Base-by-base conservation (phyloP, 2,888 invertebrate genomes). In the Pemphredon lugubris region DNA sequence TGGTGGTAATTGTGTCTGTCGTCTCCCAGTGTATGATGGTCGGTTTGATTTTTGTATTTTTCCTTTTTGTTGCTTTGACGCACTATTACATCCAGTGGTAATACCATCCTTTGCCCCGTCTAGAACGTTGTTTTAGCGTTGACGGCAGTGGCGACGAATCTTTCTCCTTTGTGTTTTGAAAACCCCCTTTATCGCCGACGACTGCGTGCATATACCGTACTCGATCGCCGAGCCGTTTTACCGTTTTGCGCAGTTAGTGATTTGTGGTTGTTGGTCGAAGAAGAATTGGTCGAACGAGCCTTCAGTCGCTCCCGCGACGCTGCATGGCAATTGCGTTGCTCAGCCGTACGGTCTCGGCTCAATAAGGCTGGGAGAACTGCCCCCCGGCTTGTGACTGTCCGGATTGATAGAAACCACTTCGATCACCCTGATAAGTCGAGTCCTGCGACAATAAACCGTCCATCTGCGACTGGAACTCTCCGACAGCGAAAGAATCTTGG, bases 381-480 rank as follows among this genome's bases (percentile, higher is more conserved):
- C 93, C 92, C 90, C 92, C 91, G 50, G 88, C 83, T 83, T 89
- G 89, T 50, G 89, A 89, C 77, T 89, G 89, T 54, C 89, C 89
- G 45, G 91, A 90, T 91, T 93, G 93, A 91, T 93, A 90, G 90
- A 92, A 87, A 85, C 91, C 86, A 89, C 91, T 88, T 86, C 94
- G 90, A 81, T 92, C 92, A 70, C 92, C 95, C 90, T 96, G 95
- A 91, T 95, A 96, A 79, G 94, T 94, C 45, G 96, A 96, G 90
- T 97, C 98, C 91, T 98, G 98, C 51, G 98, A 98, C 84, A 98
- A 92, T 85, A 98, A 93, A 60, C 96, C 97, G 90, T 98, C 98
- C 92, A 97, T 96, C 91, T 98, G 98, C 54, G 97, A 97, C 87
- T 96, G 96, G 90, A 95, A 95, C 90, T 96, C 96, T 34, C 93